Base-by-base conservation (phyloP, 2,113 vertebrate species). In the Noctilio leporinus region DNA sequence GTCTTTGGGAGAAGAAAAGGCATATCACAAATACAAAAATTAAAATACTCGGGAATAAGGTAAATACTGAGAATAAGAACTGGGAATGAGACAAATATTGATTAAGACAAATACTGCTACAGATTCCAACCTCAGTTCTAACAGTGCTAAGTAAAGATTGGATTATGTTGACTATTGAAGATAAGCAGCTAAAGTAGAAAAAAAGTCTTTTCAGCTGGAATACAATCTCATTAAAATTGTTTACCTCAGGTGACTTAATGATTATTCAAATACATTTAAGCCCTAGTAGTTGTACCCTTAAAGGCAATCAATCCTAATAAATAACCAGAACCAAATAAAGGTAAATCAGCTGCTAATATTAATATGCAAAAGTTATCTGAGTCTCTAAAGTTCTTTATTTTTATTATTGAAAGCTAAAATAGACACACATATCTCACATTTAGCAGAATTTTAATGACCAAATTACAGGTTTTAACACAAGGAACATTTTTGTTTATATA, bases 41-140 rank as follows among this genome's bases (percentile, higher is more conserved):
- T 96, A 98, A 97, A 95, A 86, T 97, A 81, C 98, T 87, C 49
- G 57, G 98, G 98, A 98, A 98, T 98, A 96, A 98, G 97, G 98
- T 98, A 98, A 98, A 98, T 97, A 97, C 77, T 94, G 98, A 96
- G 92, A 96, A 96, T 95, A 95, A 98, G 98, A 97, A 98, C 94
- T 91, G 97, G 97, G 98, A 97, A 98, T 98, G 98, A 98, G 98
- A 88, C 98, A 98, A 98, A 98, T 98, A 98, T 98, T 98, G 98
- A 98, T 98, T 95, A 98, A 98, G 97, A 89, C 98, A 98, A 98
- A 98, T 83, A 97, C 86, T 88, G 97, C 97, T 80, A 97, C 88
- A 88, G 96, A 98, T 98, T 98, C 97, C 98, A 97, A 49, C 96
- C 97, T 97, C 98, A 97, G 97, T 98, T 98, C 98, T 95, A 78